phyloP scores from a whole-genome alignment of 2,888 invertebrate genomes.

The Metellina segmentata region DNA sequence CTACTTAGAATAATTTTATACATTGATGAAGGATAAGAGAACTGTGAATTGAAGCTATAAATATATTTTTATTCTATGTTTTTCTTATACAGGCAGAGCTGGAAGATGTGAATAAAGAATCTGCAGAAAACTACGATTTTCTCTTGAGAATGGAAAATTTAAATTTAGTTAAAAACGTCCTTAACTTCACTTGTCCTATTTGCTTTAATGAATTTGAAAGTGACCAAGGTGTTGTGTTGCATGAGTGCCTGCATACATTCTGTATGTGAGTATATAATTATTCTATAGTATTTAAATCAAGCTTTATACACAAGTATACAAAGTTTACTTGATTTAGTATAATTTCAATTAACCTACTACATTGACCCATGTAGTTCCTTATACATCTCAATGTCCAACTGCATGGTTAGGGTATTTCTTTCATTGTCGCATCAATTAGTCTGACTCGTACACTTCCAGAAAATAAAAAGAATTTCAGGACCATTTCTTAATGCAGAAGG shows the following conservation, averaged over 20 bases:
- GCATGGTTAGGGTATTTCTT: too few species aligned
- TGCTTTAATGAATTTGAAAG: conserved; percentile 87
- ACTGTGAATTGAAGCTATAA: too few species aligned
- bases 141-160: conserved; percentile 80
- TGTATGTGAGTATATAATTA: conserved; percentile 84
- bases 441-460: too few species aligned
- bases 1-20: too few species aligned
- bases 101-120: conserved; percentile 12
- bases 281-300: background rate
- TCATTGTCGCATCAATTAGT: too few species aligned
- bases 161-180: conserved; percentile 87
- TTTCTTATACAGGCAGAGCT: background rate
- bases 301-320: too few species aligned
- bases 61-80: too few species aligned
- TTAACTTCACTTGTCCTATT: conserved; percentile 90
- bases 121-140: conserved; percentile 79
- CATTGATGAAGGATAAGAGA: too few species aligned
- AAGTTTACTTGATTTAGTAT: background rate
- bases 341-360: background rate
- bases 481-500: too few species aligned
- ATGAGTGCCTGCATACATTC: conserved; percentile 93
- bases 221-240: conserved; percentile 87
- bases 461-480: too few species aligned
- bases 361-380: background rate
- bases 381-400: too few species aligned